A percentile compares a stretch with the other conserved stretches of the same genome.
Conservation (phyloP, 35 echinoderm and acorn worm genomes). For the Holothuria glaberrima region DNA sequence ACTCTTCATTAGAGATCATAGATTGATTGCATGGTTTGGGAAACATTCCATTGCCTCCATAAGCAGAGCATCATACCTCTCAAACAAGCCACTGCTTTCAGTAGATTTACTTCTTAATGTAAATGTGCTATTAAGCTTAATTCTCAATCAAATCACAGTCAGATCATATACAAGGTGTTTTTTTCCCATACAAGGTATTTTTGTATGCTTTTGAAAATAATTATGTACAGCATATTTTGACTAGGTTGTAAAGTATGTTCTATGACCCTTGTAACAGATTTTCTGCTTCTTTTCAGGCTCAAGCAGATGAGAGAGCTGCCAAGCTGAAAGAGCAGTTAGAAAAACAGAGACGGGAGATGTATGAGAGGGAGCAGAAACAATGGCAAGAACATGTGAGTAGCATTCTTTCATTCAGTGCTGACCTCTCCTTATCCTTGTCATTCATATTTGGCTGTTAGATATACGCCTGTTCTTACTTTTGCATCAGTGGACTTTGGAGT, state of each 20-base stretch:
- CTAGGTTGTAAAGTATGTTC: too few relatives aligned
- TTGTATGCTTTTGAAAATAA: not conserved
- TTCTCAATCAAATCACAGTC: not conserved
- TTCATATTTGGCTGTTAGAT: too few relatives aligned
- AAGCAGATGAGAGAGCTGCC: slow-evolving; percentile 94
- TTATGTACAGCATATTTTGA: too few relatives aligned
- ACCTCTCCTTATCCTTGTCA: not conserved
- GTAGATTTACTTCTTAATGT: too few relatives aligned
- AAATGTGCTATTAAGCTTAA: too few relatives aligned
- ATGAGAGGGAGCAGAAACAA: slow-evolving; percentile 80
- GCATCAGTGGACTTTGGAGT: not conserved
- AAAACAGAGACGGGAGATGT: slow-evolving; percentile 86
- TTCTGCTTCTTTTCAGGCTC: slow-evolving; percentile 60
- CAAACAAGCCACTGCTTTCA: too few relatives aligned
- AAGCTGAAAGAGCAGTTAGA: slow-evolving; percentile 92
- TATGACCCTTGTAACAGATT: not conserved
- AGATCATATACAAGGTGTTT: not conserved
- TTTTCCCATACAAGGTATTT: too few relatives aligned
- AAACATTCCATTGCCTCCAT: not conserved
- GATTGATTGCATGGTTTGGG: too few relatives aligned
- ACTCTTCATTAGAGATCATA: too few relatives aligned
- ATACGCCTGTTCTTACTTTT: not conserved
- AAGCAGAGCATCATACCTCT: too few relatives aligned
- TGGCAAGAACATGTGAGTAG: slow-evolving; percentile 94
- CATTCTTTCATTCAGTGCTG: not conserved